Base-by-base conservation (phyloP, 2,888 invertebrate species). In the Fragum whitleyi region DNA sequence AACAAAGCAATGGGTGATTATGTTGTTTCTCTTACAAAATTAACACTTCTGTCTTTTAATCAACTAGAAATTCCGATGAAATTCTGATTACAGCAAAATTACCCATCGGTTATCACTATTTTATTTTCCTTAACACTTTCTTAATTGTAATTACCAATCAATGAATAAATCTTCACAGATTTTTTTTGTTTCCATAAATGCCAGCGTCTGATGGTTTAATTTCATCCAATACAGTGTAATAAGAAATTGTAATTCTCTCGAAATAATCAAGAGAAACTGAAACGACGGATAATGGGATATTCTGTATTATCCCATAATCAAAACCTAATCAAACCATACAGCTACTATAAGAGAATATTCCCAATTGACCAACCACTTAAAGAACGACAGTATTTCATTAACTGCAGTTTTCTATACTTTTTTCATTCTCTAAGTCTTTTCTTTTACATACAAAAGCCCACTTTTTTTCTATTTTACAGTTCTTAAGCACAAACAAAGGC, bases 291-390 rank as follows among this genome's bases (percentile, higher is more conserved):
- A 65, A 65, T 65, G 11, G 65, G 42, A 65, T 65, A 65, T 65
- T 65, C 65, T 26, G 9, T 65, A 65, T 65, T 65, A 65, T 21
- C 19, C 36, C 65, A 42, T 65, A 65, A 65, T 65, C 65, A 65
- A 65, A 65, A 26, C 65, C 65, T 65, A 65, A 65, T 65, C 65
- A 65, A 65, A 65, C 42, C 42, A 9, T 39, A 42, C 65, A 42
- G 29, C 21, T 21, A 14, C 39, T 21, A 7, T 23, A 14, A 9
- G 39, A 42, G 42, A 14, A 42, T 23, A 23, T 42, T 65, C 65
- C 65, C 65, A 26, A 42, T 36, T 65, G 65, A 42, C 39, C 16
- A 39, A n/a, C 26, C 1, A 23, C 42, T 65, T 65, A 23, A 42
- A 21, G 26, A 65, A 42, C 14, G 42, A 23, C 36, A 39, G 42